Percentiles rank a stretch among this genome's conserved stretches.
Evolutionary conservation across 2,113 vertebrate species (phyloP).

Genomic region (Equus quagga): DNA sequence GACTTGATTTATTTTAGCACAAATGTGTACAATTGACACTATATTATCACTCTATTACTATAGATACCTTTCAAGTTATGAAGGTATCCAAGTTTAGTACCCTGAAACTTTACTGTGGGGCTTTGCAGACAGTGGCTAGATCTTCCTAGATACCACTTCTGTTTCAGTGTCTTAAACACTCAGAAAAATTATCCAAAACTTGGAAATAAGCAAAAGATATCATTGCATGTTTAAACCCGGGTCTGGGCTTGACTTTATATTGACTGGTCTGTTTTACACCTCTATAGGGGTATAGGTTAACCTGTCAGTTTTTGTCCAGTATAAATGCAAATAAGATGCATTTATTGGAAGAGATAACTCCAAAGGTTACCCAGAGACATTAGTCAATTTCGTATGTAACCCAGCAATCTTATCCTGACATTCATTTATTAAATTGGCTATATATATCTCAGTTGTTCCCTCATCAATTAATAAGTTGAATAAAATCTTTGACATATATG

Average conservation of each 20-base stretch:
- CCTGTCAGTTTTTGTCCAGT: conserved; percentile 16
- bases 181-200: not conserved
- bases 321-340: conserved; percentile 25
- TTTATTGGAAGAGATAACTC: conserved; percentile 35
- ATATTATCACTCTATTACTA: not conserved
- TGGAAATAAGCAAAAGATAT: conserved; percentile 40
- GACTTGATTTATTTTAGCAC: conserved; percentile 38
- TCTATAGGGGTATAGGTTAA: not conserved
- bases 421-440: conserved; percentile 54
- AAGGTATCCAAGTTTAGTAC: not conserved
- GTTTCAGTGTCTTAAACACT: not conserved
- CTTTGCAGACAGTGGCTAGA: not conserved
- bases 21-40: not conserved
- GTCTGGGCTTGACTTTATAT: not conserved
- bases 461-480: conserved; percentile 36
- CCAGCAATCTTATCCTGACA: conserved; percentile 11
- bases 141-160: not conserved
- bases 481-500: conserved; percentile 33
- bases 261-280: conserved; percentile 19
- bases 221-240: not conserved
- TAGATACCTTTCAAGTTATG: not conserved
- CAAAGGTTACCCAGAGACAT: conserved; percentile 9
- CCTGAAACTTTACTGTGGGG: not conserved
- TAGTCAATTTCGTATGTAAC: conserved; percentile 49
- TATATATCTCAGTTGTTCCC: not conserved